A percentile compares a stretch with the other conserved stretches of the same genome.
Conservation (phyloP, 1,140 invertebrate species). For the Drosophila quadrilineata region DNA sequence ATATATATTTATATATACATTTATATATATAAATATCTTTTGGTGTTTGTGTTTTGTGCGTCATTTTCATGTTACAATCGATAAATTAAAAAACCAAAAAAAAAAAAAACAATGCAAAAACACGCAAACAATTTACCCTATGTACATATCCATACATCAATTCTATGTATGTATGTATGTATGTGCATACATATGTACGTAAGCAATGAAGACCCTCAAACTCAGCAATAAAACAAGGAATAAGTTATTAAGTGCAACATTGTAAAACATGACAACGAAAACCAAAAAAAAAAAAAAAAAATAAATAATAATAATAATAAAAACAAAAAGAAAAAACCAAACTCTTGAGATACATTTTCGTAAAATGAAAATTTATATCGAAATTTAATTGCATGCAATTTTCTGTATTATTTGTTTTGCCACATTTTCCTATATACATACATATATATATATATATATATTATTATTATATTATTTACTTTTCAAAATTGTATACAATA, state of each 20-base stretch:
- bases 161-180: slow-evolving; percentile 9
- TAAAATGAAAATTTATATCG: slow-evolving; percentile 2
- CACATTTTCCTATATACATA: no score
- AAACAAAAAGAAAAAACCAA: slow-evolving; percentile 21
- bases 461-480: not conserved
- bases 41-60: slow-evolving; percentile 65
- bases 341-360: no score
- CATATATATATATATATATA: no score
- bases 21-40: no score
- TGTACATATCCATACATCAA: slow-evolving; percentile 17
- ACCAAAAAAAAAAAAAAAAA: slow-evolving; percentile 24
- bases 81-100: slow-evolving; percentile 36
- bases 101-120: slow-evolving; percentile 44
- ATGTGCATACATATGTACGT: slow-evolving; percentile 12
- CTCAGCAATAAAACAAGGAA: slow-evolving; percentile 53
- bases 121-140: slow-evolving; percentile 73
- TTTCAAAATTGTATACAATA: slow-evolving; percentile 56
- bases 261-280: slow-evolving; percentile 73
- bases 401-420: slow-evolving; percentile 26
- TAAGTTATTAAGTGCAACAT: slow-evolving; percentile 77
- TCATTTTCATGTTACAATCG: slow-evolving; percentile 36
- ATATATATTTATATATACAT: no score
- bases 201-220: slow-evolving; percentile 34
- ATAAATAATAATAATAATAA: slow-evolving; percentile 23
- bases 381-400: slow-evolving; percentile 34